phyloP scores from a whole-genome alignment of 2,797 vertebrate genomes.

The Carcharodon carcharias region DNA sequence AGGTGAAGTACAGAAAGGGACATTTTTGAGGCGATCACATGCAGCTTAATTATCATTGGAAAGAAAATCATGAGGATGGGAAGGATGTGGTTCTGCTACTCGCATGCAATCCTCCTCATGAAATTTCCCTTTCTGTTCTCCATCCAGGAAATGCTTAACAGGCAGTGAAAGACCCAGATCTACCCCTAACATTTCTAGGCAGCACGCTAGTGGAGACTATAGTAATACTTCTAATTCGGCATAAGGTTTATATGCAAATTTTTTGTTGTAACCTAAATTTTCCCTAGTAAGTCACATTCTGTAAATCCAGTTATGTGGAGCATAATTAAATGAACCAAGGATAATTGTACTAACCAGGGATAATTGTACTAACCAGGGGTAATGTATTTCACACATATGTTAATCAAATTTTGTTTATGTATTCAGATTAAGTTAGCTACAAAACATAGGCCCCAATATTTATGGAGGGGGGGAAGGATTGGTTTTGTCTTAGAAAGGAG shows the following conservation, averaged over 20 bases:
- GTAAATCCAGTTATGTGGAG: not conserved
- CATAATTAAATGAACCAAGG: not conserved
- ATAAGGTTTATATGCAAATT: not conserved
- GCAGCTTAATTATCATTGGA: not conserved
- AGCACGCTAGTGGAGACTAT: not conserved
- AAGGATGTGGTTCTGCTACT: not conserved
- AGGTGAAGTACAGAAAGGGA: not conserved
- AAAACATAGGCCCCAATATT: not conserved
- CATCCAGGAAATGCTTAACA: not conserved
- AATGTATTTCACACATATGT: not conserved
- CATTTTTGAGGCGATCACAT: not conserved
- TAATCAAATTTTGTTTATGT: not conserved
- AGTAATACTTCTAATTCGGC: not conserved
- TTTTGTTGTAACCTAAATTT: not conserved
- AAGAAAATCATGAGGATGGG: not conserved
- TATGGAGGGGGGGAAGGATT: too few relatives aligned
- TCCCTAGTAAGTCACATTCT: not conserved
- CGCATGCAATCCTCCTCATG: not conserved
- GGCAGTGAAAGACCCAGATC: not conserved
- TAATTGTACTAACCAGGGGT: not conserved
- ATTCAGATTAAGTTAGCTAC: not conserved
- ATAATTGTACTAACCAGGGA: not conserved
- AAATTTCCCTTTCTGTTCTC: not conserved
- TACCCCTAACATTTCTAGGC: not conserved
- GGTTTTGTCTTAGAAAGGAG: too few relatives aligned